A percentile compares a stretch with the other conserved stretches of the same genome.
phyloP scores from a whole-genome alignment of 2,888 invertebrate genomes.

The Xylota sylvarum region DNA sequence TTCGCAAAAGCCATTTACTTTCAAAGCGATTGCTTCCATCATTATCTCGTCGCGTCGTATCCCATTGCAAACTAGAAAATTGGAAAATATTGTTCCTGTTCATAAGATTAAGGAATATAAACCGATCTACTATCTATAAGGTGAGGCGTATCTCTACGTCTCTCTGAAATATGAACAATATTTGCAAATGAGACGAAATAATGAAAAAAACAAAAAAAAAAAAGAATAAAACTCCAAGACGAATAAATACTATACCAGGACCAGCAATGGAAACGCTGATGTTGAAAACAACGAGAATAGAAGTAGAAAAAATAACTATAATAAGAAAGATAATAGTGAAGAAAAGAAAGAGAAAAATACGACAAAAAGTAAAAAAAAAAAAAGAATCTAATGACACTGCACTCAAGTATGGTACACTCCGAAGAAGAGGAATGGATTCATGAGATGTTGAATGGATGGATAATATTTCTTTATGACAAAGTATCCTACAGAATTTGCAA shows the following conservation, averaged over 20 bases:
- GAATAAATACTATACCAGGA: neutral
- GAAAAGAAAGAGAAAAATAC: neutral
- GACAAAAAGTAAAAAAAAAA: neutral
- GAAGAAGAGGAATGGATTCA: conserved; percentile 57
- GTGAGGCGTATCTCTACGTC: neutral
- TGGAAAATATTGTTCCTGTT: neutral
- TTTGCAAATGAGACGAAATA: conserved; percentile 26
- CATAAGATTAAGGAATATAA: neutral
- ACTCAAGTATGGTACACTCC: conserved; percentile 46
- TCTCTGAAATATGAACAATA: conserved; percentile 12
- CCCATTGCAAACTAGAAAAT: neutral
- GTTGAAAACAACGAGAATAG: conserved; percentile 23
- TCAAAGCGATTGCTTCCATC: neutral
- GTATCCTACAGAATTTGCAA: conserved; percentile 56
- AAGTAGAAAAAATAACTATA: conserved; percentile 46
- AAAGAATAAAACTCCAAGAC: neutral
- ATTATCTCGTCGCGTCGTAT: conserved; percentile 1
- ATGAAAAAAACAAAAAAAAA: conserved; percentile 22
- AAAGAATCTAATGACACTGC: conserved; percentile 53
- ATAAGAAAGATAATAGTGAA: conserved; percentile 41
- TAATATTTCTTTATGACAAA: conserved; percentile 63
- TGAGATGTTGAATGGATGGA: conserved; percentile 57
- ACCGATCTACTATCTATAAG: conserved; percentile 7
- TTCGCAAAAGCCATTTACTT: neutral
- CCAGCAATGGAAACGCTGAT: conserved; percentile 9